These are phyloP conservation scores for Myopa testacea DNA, from an alignment of 2,888 invertebrate species.

Conservation along the genomic window DNA sequence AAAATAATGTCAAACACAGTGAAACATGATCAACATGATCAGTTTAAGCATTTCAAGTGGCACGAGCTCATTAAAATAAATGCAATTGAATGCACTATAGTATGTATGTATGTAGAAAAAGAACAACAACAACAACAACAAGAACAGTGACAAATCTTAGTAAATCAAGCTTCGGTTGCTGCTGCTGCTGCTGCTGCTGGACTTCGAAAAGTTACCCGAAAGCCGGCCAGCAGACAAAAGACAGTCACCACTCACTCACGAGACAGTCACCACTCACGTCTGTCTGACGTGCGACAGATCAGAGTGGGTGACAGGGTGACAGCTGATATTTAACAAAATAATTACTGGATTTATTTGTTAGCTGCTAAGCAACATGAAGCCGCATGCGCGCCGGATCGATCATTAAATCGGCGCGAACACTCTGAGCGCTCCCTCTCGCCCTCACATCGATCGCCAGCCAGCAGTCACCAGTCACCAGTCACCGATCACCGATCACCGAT, in stretches of 20 bases:
- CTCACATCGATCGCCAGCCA: background rate
- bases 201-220: background rate
- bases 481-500: background rate
- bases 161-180: background rate
- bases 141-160: background rate
- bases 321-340: constrained; percentile 37
- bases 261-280: background rate
- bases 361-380: constrained; percentile 14
- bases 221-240: background rate
- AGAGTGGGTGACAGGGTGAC: constrained; percentile 33
- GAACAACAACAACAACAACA: background rate
- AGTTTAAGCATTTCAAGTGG: constrained; percentile 58
- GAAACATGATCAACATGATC: constrained; percentile 48
- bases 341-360: constrained; percentile 37
- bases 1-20: constrained; percentile 44
- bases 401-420: constrained; percentile 19
- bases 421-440: background rate
- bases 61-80: constrained; percentile 67
- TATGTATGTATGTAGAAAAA: background rate
- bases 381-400: constrained; percentile 13
- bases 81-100: constrained; percentile 51
- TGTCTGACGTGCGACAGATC: constrained; percentile 12
- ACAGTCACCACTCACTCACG: background rate
- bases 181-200: background rate
- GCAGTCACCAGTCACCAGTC: background rate